A percentile compares a stretch with the other conserved stretches of the same genome.
Evolutionary conservation across 2,113 vertebrate genomes (phyloP).

Genomic region (Craseonycteris thonglongyai): DNA sequence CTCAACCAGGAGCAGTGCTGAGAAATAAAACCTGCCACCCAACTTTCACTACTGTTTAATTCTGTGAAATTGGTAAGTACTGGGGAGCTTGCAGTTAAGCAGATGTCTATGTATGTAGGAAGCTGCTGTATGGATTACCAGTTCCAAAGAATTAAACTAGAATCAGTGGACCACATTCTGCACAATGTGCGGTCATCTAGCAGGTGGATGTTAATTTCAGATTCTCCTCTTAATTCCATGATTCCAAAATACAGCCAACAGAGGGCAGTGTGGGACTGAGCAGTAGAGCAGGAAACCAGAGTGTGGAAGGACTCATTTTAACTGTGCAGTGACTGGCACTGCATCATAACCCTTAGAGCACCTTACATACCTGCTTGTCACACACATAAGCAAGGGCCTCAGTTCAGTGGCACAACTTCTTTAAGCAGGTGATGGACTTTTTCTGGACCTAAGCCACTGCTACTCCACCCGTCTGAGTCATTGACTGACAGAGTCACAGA

Average conservation of each 20-base stretch:
- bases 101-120: too few relatives aligned
- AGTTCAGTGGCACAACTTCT: too few relatives aligned
- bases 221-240: background rate
- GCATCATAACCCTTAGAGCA: background rate
- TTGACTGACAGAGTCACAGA: background rate
- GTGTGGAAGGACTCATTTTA: rapidly evolving
- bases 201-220: rapidly evolving
- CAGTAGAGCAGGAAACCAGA: background rate
- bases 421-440: rapidly evolving
- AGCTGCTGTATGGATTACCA: too few relatives aligned
- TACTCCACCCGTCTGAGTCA: rapidly evolving
- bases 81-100: too few relatives aligned
- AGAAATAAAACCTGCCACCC: background rate
- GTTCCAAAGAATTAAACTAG: too few relatives aligned
- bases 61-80: background rate
- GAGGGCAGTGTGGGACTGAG: slow-evolving; percentile 58
- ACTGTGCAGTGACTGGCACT: background rate
- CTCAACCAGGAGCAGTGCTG: rapidly evolving
- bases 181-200: background rate
- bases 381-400: rapidly evolving
- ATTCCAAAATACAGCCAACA: slow-evolving; percentile 26
- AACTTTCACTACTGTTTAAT: background rate
- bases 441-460: background rate
- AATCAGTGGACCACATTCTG: too few relatives aligned
- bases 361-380: background rate